A percentile compares a stretch with the other conserved stretches of the same genome.
These are phyloP conservation scores for Araneus ventricosus DNA, from an alignment of 1,140 invertebrate genomes.

Conservation along the genomic window DNA sequence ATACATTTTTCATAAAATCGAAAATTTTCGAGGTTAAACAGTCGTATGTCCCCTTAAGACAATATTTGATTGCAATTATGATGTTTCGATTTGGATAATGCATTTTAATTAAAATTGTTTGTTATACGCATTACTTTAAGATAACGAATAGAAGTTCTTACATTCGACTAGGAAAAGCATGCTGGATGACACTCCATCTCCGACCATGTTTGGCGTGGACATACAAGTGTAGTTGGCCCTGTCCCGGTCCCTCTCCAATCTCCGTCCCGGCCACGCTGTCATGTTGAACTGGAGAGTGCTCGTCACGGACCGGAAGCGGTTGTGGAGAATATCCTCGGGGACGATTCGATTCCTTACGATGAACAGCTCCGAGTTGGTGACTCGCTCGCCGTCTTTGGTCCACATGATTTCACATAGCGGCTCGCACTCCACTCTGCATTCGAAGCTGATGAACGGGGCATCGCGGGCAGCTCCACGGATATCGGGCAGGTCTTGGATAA, in stretches of 20 bases:
- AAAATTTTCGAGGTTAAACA: no score
- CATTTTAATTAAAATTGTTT: no score
- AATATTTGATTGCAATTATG: no score
- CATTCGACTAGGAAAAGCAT: conserved; percentile 93
- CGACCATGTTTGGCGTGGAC: conserved; percentile 87
- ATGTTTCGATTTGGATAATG: no score
- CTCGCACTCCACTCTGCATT: conserved; percentile 92
- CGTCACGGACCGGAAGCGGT: conserved; percentile 92
- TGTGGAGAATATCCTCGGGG: conserved; percentile 84
- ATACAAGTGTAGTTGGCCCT: conserved; percentile 92
- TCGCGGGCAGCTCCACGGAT: conserved; percentile 89
- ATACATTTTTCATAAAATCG: no score
- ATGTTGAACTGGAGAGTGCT: conserved; percentile 92
- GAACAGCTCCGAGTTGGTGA: conserved; percentile 76
- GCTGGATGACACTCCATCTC: conserved; percentile 87
- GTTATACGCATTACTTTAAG: no score
- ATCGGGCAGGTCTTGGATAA: conserved; percentile 90
- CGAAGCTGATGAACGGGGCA: conserved; percentile 87
- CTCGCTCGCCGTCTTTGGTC: conserved; percentile 85
- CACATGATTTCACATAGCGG: conserved; percentile 91
- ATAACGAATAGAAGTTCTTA: conserved; percentile 82
- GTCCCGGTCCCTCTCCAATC: conserved; percentile 87
- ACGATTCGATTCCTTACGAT: conserved; percentile 84
- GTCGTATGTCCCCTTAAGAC: no score
- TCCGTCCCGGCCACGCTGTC: conserved; percentile 88